phyloP scores from a whole-genome alignment of 2,113 vertebrate genomes.

The Microtus pennsylvanicus region DNA sequence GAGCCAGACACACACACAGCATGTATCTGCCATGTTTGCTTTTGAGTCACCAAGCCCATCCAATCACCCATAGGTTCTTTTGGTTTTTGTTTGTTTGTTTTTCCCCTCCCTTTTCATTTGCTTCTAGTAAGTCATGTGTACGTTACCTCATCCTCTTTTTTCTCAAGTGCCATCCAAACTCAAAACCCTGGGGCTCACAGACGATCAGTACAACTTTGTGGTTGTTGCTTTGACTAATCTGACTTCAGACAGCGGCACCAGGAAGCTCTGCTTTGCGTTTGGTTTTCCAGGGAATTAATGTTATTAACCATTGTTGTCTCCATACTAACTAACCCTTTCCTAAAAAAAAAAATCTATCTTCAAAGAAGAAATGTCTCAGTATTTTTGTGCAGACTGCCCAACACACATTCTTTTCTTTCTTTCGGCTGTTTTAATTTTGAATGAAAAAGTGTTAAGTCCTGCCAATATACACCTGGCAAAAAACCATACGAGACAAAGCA shows the following conservation, averaged over 20 bases:
- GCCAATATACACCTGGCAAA: background rate
- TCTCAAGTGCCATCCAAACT: slow-evolving; percentile 66
- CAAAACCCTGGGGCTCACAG: slow-evolving; percentile 61
- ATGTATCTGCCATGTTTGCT: slow-evolving; percentile 65
- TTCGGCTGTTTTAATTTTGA: slow-evolving; percentile 16
- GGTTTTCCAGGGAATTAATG: background rate
- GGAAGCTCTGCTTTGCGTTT: background rate
- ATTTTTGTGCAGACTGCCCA: background rate
- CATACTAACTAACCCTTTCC: background rate
- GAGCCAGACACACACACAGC: slow-evolving; percentile 60
- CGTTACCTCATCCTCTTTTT: slow-evolving; percentile 77
- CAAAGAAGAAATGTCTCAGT: background rate
- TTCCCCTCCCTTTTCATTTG: slow-evolving; percentile 63
- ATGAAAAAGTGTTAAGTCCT: background rate
- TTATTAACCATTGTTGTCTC: slow-evolving; percentile 5
- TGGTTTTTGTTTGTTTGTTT: background rate
- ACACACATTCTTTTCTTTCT: background rate
- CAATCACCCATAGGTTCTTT: slow-evolving; percentile 67
- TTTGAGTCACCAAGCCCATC: slow-evolving; percentile 74
- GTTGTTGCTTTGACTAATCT: slow-evolving; percentile 5
- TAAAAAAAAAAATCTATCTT: background rate
- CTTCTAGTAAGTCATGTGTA: slow-evolving; percentile 71
- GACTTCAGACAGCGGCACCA: background rate
- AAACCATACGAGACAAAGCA: background rate
- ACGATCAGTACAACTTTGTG: background rate